Base-by-base conservation (phyloP, 2,113 vertebrate genomes). In the Triplophysa dalaica region DNA sequence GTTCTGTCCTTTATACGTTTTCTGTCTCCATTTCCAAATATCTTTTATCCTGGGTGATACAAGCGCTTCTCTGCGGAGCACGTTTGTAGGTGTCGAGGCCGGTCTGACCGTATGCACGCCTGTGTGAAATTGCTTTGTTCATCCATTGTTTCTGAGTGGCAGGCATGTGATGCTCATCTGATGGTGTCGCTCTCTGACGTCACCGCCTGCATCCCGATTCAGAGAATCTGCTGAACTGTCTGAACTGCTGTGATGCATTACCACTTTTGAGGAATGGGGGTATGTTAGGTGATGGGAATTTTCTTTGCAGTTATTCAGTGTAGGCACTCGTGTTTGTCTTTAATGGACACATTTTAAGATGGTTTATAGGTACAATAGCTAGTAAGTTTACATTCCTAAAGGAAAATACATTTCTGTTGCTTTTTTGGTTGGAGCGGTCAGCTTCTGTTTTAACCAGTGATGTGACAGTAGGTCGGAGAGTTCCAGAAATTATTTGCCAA, bases 81-180 rank as follows among this genome's bases (percentile, higher is more conserved):
- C 75, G 81, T 79, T 79, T 81, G 77, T 86, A 68, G 85, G 80
- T 82, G 85, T 77, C 29, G 77, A 48, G 66, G 70, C 38, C 13
- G 19, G 82, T 79, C 86, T 86, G 85, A 85, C 85, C 83, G 82
- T 80, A 87, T 89, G 89, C 86, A 81, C 56, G 84, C 85, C 81
- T 89, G 90, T 93, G 91, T 92, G 90, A 92, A 92, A 92, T 92
- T 93, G 91, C 89, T 92, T 92, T 89, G 91, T 88, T 91, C 90
- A 92, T 92, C 84, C 85, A 86, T 87, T 84, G 88, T 88, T 81
- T 81, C 86, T 85, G 89, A 92, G 88, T 88, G 86, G 86, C 90
- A 90, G 86, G 90, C 89, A 92, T 92, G 88, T 90, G 90, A 91
- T 90, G 87, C 82, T 75, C 89, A 92, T 45, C 10, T 84, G 90